Evolutionary conservation across 2,113 vertebrate genomes (phyloP).

Genomic region (Macaca mulatta): DNA sequence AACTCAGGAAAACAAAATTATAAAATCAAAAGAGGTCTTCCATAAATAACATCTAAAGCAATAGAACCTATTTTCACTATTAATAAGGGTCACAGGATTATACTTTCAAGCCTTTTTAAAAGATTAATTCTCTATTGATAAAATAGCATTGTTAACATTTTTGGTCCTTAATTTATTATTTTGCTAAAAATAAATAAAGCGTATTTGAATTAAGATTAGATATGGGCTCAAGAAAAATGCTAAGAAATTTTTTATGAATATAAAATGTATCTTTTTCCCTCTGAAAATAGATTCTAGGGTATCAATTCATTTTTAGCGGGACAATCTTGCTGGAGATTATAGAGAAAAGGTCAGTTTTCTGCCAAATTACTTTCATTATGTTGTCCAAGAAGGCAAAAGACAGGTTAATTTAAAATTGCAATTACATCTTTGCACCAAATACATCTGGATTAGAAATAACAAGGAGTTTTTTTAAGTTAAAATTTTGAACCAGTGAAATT

Average conservation of each 20-base stretch:
- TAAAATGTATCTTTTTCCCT: slow-evolving; percentile 64
- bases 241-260: slow-evolving; percentile 71
- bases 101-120: neutral
- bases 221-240: slow-evolving; percentile 57
- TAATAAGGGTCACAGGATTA: neutral
- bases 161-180: slow-evolving; percentile 56
- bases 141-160: slow-evolving; percentile 3
- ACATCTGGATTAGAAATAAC: slow-evolving; percentile 70
- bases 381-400: slow-evolving; percentile 81
- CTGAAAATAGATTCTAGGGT: slow-evolving; percentile 69
- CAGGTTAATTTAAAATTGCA: slow-evolving; percentile 78
- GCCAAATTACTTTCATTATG: slow-evolving; percentile 82
- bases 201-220: slow-evolving; percentile 72
- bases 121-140: neutral
- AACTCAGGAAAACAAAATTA: neutral
- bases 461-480: slow-evolving; percentile 18
- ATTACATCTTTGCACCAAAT: slow-evolving; percentile 71
- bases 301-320: slow-evolving; percentile 78
- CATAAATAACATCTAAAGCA: neutral
- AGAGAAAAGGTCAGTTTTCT: slow-evolving; percentile 80
- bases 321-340: slow-evolving; percentile 63
- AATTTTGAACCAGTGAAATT: slow-evolving; percentile 63
- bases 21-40: neutral
- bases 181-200: slow-evolving; percentile 63
- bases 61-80: neutral